Base-by-base conservation (phyloP, 2,797 vertebrate genomes). In the Enoplosus armatus region DNA sequence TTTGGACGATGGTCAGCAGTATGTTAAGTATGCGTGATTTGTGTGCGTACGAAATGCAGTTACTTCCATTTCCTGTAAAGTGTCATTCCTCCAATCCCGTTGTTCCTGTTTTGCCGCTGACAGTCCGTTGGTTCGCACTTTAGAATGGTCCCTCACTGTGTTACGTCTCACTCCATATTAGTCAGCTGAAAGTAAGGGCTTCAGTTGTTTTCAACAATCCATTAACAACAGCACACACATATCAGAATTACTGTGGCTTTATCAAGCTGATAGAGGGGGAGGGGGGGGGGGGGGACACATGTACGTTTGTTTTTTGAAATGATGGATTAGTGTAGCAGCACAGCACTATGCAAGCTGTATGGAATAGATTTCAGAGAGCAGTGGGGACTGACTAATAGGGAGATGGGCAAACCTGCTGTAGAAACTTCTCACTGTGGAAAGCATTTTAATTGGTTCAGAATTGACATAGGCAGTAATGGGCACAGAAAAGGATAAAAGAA, bases 221-320 rank as follows among this genome's bases (percentile, higher is more conserved):
- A 56, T 68, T 26, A 50, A 43, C 18, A 58, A 63, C 47, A 51
- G 22, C 20, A 48, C 7, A 8, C 29, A 12, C 2, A 59, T 4
- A 35, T 18, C 20, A 18, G n/a, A 60, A 51, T 35, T 9, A 41
- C 2, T 50, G 31, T 50, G 22, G 41, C 50, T 51, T 62, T 56
- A 48, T 31, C 22, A 69, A 50, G 35, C 69, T 75, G 35, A 51
- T 9, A 50, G 39, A 27, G n/a, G 18, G 14, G 29, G 20, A 18
- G 33, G 39, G 39, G 43, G 39, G n/a, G n/a, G 18, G 14, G 29
- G 20, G 14, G 33, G 39, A 50, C 22, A 55, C 18, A 10, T 11
- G n/a, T 51, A 51, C n/a, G 18, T 79, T 66, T 67, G 54, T 51
- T 58, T 14, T 67, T 79, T 45, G 14, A 67, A 61, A 45, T 72